Percentiles rank a stretch among this genome's conserved stretches.
These are phyloP conservation scores for Dasypolia templi DNA, from an alignment of 2,888 invertebrate species.

Conservation along the genomic window DNA sequence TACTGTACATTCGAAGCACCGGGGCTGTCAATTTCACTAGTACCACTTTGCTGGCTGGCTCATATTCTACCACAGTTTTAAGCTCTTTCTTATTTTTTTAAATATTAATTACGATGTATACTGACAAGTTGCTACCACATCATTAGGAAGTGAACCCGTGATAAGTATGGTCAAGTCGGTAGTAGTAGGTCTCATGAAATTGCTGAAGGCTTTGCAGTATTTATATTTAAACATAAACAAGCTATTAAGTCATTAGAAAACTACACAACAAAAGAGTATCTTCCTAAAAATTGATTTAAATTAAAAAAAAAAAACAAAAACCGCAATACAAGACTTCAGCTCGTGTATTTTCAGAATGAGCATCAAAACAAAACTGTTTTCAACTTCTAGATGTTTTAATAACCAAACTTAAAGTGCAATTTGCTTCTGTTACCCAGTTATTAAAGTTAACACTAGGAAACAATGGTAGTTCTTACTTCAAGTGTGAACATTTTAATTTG, in stretches of 20 bases:
- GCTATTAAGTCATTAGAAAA: background rate
- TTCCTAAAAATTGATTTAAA: background rate
- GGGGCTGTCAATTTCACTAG: no score
- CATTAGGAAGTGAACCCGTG: background rate
- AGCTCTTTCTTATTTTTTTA: no score
- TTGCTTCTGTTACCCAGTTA: slow-evolving; percentile 44
- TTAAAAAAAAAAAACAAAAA: background rate
- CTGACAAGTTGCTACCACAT: background rate
- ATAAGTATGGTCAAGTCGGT: background rate
- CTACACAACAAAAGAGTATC: background rate
- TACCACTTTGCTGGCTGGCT: no score
- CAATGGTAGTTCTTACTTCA: slow-evolving; percentile 34
- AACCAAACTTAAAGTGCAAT: slow-evolving; percentile 43
- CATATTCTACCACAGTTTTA: no score
- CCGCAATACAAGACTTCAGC: background rate
- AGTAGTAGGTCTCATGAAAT: no score
- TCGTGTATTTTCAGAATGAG: background rate
- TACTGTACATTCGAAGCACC: no score
- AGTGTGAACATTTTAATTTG: slow-evolving; percentile 58
- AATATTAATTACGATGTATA: no score
- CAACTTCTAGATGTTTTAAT: slow-evolving; percentile 31
- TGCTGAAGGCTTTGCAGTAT: background rate
- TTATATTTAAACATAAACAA: background rate
- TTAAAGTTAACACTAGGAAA: slow-evolving; percentile 55
- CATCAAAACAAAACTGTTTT: slow-evolving; percentile 2